A percentile compares a stretch with the other conserved stretches of the same genome.
Evolutionary conservation across 1,140 invertebrate genomes (phyloP).

Genomic region (Heterodera schachtii): DNA sequence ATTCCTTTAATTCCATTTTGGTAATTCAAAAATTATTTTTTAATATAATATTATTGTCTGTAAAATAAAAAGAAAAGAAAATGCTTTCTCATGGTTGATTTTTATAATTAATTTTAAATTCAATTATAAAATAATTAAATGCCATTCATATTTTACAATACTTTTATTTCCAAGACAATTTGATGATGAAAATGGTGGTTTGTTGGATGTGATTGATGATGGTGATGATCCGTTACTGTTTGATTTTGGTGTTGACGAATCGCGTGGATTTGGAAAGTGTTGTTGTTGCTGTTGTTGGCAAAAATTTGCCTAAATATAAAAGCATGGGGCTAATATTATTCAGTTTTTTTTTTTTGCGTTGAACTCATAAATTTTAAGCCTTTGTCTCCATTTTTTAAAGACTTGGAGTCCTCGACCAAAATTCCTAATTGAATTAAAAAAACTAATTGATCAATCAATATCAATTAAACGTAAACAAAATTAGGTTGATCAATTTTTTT

Average conservation of each 20-base stretch:
- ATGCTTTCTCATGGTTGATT: not conserved
- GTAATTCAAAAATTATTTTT: not conserved
- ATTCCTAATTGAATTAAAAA: no score
- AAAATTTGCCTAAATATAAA: not conserved
- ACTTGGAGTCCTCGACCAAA: no score
- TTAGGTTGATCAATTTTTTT: no score
- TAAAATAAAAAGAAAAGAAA: no score
- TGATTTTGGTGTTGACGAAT: slow-evolving; percentile 38
- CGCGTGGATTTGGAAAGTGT: slow-evolving; percentile 21
- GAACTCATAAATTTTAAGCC: no score
- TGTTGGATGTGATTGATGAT: not conserved
- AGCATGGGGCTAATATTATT: no score
- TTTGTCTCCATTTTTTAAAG: no score
- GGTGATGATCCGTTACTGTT: not conserved
- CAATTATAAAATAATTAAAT: not conserved
- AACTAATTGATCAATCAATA: no score
- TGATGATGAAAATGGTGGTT: not conserved
- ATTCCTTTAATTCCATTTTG: no score
- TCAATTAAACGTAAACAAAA: no score
- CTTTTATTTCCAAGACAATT: not conserved
- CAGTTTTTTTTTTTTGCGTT: no score
- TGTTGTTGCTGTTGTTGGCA: not conserved
- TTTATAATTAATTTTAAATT: not conserved
- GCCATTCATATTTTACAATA: not conserved
- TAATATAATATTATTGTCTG: not conserved